These are phyloP conservation scores for Cerastis rubricosa DNA, from an alignment of 2,888 invertebrate species.

Conservation along the genomic window DNA sequence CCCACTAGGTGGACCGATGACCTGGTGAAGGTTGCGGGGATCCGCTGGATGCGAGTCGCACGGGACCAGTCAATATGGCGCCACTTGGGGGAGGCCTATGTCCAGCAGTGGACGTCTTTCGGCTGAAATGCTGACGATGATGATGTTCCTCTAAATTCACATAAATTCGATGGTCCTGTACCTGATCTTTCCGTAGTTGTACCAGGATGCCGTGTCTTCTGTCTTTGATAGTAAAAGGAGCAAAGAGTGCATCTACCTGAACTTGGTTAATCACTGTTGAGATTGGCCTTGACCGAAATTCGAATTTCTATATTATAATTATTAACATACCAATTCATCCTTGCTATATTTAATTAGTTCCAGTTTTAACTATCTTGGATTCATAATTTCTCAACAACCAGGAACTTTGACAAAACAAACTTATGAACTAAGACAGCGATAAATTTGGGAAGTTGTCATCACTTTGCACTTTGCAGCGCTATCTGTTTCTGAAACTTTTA, in stretches of 20 bases:
- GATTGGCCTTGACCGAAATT: too few relatives aligned
- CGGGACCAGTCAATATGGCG: too few relatives aligned
- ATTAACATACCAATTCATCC: neutral
- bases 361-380: neutral
- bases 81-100: too few relatives aligned
- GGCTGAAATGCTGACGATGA: too few relatives aligned
- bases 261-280: neutral
- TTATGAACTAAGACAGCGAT: constrained; percentile 4
- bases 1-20: too few relatives aligned
- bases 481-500: constrained; percentile 26
- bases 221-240: neutral
- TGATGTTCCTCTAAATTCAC: too few relatives aligned
- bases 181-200: neutral
- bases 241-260: neutral
- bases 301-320: too few relatives aligned
- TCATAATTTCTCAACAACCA: constrained; percentile 3
- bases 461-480: constrained; percentile 19
- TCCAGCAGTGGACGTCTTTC: too few relatives aligned
- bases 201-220: neutral
- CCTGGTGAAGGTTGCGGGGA: too few relatives aligned
- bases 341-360: neutral
- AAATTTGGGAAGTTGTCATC: constrained; percentile 15
- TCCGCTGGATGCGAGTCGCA: too few relatives aligned
- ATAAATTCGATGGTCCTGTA: neutral
- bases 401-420: constrained; percentile 1